phyloP scores from a whole-genome alignment of 2,797 vertebrate genomes.

The Cuniculus paca region DNA sequence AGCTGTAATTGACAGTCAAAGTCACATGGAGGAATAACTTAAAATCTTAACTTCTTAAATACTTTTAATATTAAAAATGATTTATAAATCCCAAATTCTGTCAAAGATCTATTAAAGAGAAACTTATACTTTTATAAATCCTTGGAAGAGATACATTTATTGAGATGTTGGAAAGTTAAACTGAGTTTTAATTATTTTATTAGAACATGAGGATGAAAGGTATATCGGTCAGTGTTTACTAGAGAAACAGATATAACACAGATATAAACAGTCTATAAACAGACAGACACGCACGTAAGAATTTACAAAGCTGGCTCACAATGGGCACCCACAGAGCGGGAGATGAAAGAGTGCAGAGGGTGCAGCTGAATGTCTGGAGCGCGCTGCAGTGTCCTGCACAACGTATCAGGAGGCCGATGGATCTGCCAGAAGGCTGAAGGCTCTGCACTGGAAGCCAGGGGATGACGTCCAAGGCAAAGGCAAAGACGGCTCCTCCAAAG shows the following conservation, averaged over 20 bases:
- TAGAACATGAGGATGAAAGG: slow-evolving; percentile 39
- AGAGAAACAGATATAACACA: not conserved
- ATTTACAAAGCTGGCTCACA: not conserved
- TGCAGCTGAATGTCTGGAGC: not conserved
- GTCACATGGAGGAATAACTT: not conserved
- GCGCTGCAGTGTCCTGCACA: not conserved
- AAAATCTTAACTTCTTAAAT: slow-evolving; percentile 32
- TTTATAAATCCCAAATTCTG: not conserved
- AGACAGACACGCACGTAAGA: not conserved
- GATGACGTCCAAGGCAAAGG: not conserved
- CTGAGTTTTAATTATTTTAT: slow-evolving; percentile 58
- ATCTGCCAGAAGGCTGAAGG: not conserved
- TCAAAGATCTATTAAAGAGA: slow-evolving; percentile 39
- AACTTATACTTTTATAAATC: slow-evolving; percentile 16
- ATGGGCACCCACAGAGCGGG: not conserved
- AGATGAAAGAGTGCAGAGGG: not conserved
- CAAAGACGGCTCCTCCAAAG: not conserved
- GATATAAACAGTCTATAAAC: too few species aligned
- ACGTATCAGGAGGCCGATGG: not conserved
- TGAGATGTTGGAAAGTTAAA: not conserved
- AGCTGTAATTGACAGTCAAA: slow-evolving; percentile 31
- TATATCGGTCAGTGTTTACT: not conserved
- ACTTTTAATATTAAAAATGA: slow-evolving; percentile 39
- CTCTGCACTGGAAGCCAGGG: not conserved
- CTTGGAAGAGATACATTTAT: not conserved